Evolutionary conservation across 1,140 invertebrate genomes (phyloP).

Genomic region (Hormaphis cornu): DNA sequence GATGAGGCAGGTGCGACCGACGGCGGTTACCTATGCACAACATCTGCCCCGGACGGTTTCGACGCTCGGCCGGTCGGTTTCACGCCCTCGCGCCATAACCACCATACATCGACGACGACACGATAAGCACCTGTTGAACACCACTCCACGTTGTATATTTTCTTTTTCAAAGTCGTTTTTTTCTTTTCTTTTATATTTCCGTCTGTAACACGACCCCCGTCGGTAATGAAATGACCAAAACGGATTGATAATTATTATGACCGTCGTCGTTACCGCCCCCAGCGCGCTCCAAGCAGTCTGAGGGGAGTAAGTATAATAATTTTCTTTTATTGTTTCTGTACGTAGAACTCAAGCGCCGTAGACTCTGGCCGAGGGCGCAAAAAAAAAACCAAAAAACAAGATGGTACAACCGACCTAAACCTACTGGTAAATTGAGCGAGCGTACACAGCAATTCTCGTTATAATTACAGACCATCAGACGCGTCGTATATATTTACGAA

Average conservation of each 20-base stretch:
- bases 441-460: too few relatives aligned
- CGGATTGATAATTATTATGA: slow-evolving; percentile 3
- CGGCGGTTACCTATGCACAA: not conserved
- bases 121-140: slow-evolving; percentile 17
- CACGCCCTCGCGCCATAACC: not conserved
- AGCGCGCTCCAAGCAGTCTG: not conserved
- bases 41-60: slow-evolving; percentile 17
- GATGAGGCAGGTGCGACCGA: slow-evolving; percentile 3
- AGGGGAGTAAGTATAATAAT: too few relatives aligned
- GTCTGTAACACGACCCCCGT: not conserved
- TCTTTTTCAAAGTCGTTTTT: not conserved
- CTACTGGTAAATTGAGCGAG: not conserved
- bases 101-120: slow-evolving; percentile 1
- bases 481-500: too few relatives aligned
- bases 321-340: too few relatives aligned
- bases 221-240: slow-evolving; percentile 21
- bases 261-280: not conserved
- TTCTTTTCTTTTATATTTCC: not conserved
- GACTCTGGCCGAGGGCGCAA: not conserved
- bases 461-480: too few relatives aligned
- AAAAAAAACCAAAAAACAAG: not conserved
- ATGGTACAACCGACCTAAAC: too few relatives aligned
- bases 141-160: not conserved
- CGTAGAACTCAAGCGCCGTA: not conserved
- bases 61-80: slow-evolving; percentile 23